Base-by-base conservation (phyloP, 2,797 vertebrate species). In the Pelobates cultripes region DNA sequence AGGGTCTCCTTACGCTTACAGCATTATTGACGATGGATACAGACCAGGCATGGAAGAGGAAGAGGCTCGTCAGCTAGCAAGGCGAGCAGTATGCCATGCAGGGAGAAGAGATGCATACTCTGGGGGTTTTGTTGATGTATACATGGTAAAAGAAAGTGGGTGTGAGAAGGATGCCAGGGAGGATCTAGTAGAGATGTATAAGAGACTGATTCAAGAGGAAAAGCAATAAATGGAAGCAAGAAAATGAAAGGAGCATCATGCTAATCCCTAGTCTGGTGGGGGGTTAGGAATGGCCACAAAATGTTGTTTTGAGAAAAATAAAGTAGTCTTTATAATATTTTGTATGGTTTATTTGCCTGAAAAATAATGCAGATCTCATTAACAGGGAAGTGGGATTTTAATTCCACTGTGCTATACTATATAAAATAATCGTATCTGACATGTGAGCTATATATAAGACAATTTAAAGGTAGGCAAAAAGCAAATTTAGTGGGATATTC, bases 101-200 rank as follows among this genome's bases (percentile, higher is more conserved):
- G 93, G 94, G 81, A 94, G 89, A 88, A 92, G 95, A 1, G 95
- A 97, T 1, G 94, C 95, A 53, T 96, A 96, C 85, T 96, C 95
- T 0, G 96, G 96, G 53, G 96, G 96, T 84, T 93, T 90, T 0
- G 94, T 96, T 47, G 95, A 97, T 87, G 86, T 96, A 40, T 95
- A 95, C 84, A 92, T 95, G 0, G 87, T 97, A 77, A 93, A 90
- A 72, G 92, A 91, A 44, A 87, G 87, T 17, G 96, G 96, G 3
- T 96, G 95, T 94, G 92, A 89, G 61, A 92, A 88, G 9, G 92
- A 94, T 76, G 85, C 90, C 2, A 91, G 94, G 68, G 90, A 91
- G 15, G 91, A 97, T 79, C 88, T 94, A 68, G 90, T 94, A 2
- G 90, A 93, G 81, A 92, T 94, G 83, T 94, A 95, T 41, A 89